A percentile compares a stretch with the other conserved stretches of the same genome.
Evolutionary conservation across 2,113 vertebrate genomes (phyloP).

Genomic region (Orientallactaga bullata): DNA sequence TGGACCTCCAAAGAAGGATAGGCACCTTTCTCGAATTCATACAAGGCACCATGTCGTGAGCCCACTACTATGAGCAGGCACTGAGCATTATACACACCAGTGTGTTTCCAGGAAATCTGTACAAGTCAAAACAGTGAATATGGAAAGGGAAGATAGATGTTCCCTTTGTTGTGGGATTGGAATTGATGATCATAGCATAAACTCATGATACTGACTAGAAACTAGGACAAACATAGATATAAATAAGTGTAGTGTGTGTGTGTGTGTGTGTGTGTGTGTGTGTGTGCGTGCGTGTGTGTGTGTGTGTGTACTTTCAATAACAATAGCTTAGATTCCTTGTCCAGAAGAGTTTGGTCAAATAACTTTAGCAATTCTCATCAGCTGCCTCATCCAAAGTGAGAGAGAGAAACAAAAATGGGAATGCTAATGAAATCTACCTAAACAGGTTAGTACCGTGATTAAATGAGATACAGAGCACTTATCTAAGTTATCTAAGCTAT

Average conservation of each 20-base stretch:
- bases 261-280: no score
- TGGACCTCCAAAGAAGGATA: not conserved
- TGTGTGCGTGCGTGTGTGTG: no score
- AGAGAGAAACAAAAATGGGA: not conserved
- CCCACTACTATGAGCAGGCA: not conserved
- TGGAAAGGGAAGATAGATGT: not conserved
- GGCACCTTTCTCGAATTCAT: not conserved
- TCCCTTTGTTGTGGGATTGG: not conserved
- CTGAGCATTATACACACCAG: not conserved
- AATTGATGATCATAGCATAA: not conserved
- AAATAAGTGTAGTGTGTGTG: not conserved
- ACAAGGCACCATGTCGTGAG: no score
- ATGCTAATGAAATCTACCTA: not conserved
- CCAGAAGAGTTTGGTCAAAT: constrained; percentile 34
- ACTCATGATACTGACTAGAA: not conserved
- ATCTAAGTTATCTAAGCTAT: not conserved
- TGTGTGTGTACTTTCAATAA: not conserved
- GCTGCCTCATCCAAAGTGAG: not conserved
- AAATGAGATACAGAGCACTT: not conserved
- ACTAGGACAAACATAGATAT: not conserved
- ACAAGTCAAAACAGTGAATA: not conserved
- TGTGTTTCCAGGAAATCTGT: not conserved
- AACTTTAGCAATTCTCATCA: not conserved
- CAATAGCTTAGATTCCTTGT: not conserved
- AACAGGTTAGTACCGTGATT: not conserved